Evolutionary conservation across 2,888 invertebrate genomes (phyloP), one percentile per base, ranked within the genome.

Genomic region (Podabrus alpinus): DNA sequence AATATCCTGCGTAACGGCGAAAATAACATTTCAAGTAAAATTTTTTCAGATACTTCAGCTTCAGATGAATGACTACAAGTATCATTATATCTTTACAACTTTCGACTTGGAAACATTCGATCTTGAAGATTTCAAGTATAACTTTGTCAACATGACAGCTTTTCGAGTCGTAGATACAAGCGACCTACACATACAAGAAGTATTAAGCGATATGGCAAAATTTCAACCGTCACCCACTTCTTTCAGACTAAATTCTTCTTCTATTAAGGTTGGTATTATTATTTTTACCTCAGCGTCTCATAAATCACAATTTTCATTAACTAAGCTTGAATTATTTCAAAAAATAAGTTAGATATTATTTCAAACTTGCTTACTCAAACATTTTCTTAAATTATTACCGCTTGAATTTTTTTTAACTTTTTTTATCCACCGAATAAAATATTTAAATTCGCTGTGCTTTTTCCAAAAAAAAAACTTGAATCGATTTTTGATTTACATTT

Each of bases 61-160:
- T 15, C 93, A 94, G 88, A 95, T 95, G 95, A 94, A 94, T 85
- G 94, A 94, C 84, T 94, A 94, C 87, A 94, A 94, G 85, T 95
- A 94, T 84, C 95, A 95, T 86, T 95, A 94, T 86, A 89, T 95
- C 77, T 94, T 95, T 83, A 94, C 94, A 19, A 92, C 93, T 68
- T 91, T 93, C 85, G 87, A 92, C 86, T 89, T 92, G 81, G 92
- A 92, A 85, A 90, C 91, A 76, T 92, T 91, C 85, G 92, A 92
- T 85, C 87, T 92, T 79, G 92, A 92, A 85, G 92, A 92, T 85
- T 94, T 93, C 87, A 92, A 92, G 85, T 92, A 94, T 88, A 94
- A 94, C 86, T 92, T 92, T 83, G 93, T 93, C 79, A 94, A 94
- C 86, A 92, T 94, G 87, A 94, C 94, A 73, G 92, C 93, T 74